These are phyloP conservation scores for Falcunculus frontatus DNA, from an alignment of 2,113 vertebrate species.

Conservation along the genomic window DNA sequence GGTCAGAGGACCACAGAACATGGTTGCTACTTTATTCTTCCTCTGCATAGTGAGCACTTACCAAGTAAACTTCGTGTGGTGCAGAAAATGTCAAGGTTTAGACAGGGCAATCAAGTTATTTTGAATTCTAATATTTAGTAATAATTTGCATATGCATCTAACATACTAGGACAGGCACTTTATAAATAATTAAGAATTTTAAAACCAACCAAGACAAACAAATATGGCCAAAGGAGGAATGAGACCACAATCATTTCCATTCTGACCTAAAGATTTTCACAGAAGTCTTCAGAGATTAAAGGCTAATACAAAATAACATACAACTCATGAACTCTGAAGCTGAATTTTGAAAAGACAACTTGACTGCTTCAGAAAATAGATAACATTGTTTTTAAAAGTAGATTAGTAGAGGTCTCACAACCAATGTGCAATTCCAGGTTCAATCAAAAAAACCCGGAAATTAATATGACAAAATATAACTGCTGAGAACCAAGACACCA, in stretches of 20 bases:
- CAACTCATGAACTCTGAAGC: not conserved
- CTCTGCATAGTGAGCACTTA: constrained; percentile 7
- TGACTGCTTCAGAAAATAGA: not conserved
- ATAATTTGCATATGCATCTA: constrained; percentile 5
- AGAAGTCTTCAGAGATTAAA: not conserved
- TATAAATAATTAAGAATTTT: constrained; percentile 19
- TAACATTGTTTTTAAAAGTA: not conserved
- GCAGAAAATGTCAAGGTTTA: not conserved
- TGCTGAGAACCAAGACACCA: not conserved
- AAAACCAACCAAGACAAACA: not conserved
- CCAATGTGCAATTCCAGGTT: not conserved
- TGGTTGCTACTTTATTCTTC: not conserved
- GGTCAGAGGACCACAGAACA: not conserved
- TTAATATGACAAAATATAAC: not conserved
- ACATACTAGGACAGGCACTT: constrained; percentile 45
- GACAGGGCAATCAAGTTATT: constrained; percentile 21
- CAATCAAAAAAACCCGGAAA: not conserved
- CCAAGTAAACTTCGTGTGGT: not conserved
- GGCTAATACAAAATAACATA: not conserved
- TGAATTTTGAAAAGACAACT: not conserved
- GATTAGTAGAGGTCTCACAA: not conserved
- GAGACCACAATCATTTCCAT: not conserved
- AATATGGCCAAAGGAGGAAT: not conserved
- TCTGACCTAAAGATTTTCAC: not conserved
- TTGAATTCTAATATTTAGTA: not conserved